These are phyloP conservation scores for Neomicropteryx cornuta DNA, from an alignment of 1,140 invertebrate species.

Conservation along the genomic window DNA sequence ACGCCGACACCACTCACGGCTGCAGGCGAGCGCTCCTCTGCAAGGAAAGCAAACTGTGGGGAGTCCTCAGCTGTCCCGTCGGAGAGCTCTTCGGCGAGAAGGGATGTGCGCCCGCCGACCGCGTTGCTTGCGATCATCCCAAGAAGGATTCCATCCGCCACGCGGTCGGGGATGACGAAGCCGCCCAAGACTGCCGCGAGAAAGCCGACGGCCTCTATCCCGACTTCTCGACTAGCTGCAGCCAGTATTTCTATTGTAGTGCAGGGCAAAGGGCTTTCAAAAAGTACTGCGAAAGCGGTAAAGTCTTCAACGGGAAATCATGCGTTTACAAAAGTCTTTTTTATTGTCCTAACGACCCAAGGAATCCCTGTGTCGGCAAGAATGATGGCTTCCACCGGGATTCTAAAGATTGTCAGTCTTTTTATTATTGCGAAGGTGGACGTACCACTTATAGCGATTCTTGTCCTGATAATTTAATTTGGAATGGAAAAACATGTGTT, in stretches of 20 bases:
- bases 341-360: slow-evolving; percentile 14
- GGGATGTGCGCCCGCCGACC: slow-evolving; percentile 22
- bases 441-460: slow-evolving; percentile 7
- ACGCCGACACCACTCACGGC: slow-evolving; percentile 26
- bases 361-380: slow-evolving; percentile 10
- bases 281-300: slow-evolving; percentile 17
- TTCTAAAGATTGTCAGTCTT: slow-evolving; percentile 12
- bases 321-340: slow-evolving; percentile 16
- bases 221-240: slow-evolving; percentile 31
- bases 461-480: slow-evolving; percentile 10
- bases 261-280: slow-evolving; percentile 9
- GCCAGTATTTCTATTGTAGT: slow-evolving; percentile 33
- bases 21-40: no score
- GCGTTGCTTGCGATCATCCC: slow-evolving; percentile 19
- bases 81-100: slow-evolving; percentile 26
- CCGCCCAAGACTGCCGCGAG: slow-evolving; percentile 14
- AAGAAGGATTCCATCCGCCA: no score
- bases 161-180: slow-evolving; percentile 10
- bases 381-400: slow-evolving; percentile 12
- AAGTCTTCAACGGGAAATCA: slow-evolving; percentile 18
- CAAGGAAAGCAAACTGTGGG: slow-evolving; percentile 29
- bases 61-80: slow-evolving; percentile 25
- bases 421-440: slow-evolving; percentile 6
- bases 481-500: slow-evolving; percentile 15
- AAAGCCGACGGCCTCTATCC: slow-evolving; percentile 32